Base-by-base conservation (phyloP, 2,888 invertebrate species). In the Tromatobia lineatoria region DNA sequence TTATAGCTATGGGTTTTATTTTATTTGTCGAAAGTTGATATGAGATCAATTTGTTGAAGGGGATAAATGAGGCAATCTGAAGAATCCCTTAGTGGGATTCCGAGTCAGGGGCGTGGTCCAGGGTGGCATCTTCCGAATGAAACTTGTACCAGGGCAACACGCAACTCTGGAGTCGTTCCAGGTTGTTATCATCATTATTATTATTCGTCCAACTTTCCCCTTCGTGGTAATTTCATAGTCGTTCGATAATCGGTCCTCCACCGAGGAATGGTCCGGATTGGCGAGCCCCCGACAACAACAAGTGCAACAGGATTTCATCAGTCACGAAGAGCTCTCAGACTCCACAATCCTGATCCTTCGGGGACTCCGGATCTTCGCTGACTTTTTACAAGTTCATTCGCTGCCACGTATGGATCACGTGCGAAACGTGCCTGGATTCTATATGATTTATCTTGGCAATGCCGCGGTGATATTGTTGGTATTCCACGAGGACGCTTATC, bases 61-160 rank as follows among this genome's bases (percentile, higher is more conserved):
- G 42, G 82, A 79, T 23, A 80, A 57, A 61, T 20, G 66, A 38
- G 13, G 52, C 42, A 76, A 82, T 80, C 73, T 59, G 76, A 80
- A 77, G 76, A 79, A 81, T 71, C 80, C 79, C 74, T 82, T 77
- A 71, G 45, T 29, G 75, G 71, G 71, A 82, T 82, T 83, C 75
- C 73, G 18, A 80, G 80, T 82, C 87, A 87, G 89, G 91, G 92
- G 92, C 92, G 92, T 92, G 92, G 92, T 89, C 88, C 91, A 88
- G 91, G 88, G 92, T 92, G 91, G 91, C 92, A 92, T 92, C 92
- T 92, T 92, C 90, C 88, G 90, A 90, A 91, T 90, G 92, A 92
- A 92, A 90, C 89, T 81, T 81, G 80, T 90, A 93, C 81, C 92
- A 93, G 93, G 93, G 88, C 86, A 91, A 80, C 90, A 93, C 89